Evolutionary conservation across 2,113 vertebrate species (phyloP), one percentile per base, ranked within the genome.

Genomic region (Chionomys nivalis): DNA sequence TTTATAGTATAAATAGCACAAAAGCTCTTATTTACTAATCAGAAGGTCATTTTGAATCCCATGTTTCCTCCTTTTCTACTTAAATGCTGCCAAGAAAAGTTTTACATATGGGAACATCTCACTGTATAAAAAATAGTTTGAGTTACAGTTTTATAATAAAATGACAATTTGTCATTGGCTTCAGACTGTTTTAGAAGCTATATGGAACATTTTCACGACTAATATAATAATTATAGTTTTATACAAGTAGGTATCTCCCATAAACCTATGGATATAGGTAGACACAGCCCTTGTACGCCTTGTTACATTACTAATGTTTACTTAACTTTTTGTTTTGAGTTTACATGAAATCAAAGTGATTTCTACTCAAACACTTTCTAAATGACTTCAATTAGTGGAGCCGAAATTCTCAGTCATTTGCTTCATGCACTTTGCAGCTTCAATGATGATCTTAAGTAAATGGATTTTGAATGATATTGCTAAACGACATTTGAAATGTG

Each of bases 401-500:
- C 7, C 8, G 28, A 33, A 72, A 83, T 87, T 82, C 55, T 36
- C 36, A 17, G 39, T 75, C 13, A 92, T 83, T 93, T 39, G 55
- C 52, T 77, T 1, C 31, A 55, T 8, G 75, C 11, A 83, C 13
- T 82, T 81, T 77, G 21, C 31, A 82, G 16, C 42, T 83, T 95
- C 77, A 88, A 66, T 63, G 76, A 90, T 33, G 79, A 85, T 73
- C 73, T 96, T 87, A 93, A 61, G n/a, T 75, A 92, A 95, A 49
- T 63, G 44, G 52, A 49, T 86, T 55, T 72, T 70, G 66, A 94
- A 92, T 52, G 44, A 83, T 61, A 39, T 31, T 66, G 42, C 47
- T 63, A 94, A 96, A 91, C 91, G 81, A 90, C 44, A 78, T 95
- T 89, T 95, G 33, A 92, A 72, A 33, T 31, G 76, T 75, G n/a